Percentiles rank a stretch among this genome's conserved stretches.
Evolutionary conservation across 2,888 invertebrate genomes (phyloP).

Genomic region (Junonia oenone): DNA sequence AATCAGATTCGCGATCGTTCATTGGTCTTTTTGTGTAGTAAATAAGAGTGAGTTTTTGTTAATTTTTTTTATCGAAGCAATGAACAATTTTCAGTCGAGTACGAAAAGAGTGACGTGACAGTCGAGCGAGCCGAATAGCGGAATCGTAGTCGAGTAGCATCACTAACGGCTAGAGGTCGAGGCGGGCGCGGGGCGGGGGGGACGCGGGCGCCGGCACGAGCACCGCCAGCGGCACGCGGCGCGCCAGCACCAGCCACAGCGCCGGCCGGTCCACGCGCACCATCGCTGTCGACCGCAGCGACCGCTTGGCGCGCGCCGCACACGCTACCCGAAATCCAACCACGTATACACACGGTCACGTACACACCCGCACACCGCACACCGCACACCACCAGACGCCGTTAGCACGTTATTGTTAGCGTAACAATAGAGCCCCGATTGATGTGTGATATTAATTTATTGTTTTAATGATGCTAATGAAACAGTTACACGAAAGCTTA

Average conservation of each 20-base stretch:
- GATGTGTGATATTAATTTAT: background rate
- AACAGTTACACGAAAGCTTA: too few relatives aligned
- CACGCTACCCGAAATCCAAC: slow-evolving; percentile 35
- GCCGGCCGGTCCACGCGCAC: slow-evolving; percentile 56
- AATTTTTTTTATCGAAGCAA: too few relatives aligned
- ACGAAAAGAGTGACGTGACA: background rate
- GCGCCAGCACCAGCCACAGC: slow-evolving; percentile 49
- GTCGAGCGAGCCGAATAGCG: background rate
- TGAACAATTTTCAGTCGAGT: background rate
- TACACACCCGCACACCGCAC: too few relatives aligned
- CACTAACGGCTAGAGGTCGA: slow-evolving; percentile 44
- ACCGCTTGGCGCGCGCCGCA: slow-evolving; percentile 46
- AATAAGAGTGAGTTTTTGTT: too few relatives aligned
- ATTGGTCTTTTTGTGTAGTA: too few relatives aligned
- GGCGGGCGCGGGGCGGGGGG: slow-evolving; percentile 18
- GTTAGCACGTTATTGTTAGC: background rate
- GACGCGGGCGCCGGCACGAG: slow-evolving; percentile 37
- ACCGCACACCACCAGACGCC: slow-evolving; percentile 18
- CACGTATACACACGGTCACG: slow-evolving; percentile 24
- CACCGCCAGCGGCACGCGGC: slow-evolving; percentile 30
- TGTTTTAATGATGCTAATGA: background rate
- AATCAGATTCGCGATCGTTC: too few relatives aligned
- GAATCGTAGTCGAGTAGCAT: background rate
- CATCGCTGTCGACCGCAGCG: slow-evolving; percentile 29
- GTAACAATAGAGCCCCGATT: background rate